Conservation (phyloP, 2,888 invertebrate species). For the Harpagoxenus sublaevis region DNA sequence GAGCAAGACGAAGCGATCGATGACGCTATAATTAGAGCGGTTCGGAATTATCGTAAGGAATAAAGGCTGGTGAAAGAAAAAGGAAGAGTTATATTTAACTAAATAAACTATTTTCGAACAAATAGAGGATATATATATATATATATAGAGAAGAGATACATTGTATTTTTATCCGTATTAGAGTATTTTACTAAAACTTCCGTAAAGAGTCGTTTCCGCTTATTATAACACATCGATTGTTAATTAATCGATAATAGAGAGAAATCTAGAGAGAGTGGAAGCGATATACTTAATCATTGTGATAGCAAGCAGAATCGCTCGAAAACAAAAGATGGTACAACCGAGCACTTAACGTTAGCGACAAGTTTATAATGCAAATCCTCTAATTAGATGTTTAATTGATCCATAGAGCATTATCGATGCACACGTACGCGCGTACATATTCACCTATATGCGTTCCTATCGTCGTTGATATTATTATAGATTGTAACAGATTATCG, state of each 20-base stretch:
- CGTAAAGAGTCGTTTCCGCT: conserved; percentile 26
- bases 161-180: conserved; percentile 78
- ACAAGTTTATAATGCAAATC: conserved; percentile 57
- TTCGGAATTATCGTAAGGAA: conserved; percentile 23
- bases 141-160: conserved; percentile 59
- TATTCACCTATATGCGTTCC: conserved; percentile 58
- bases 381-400: conserved; percentile 56
- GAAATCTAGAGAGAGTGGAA: background rate
- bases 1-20: conserved; percentile 61
- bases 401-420: conserved; percentile 16
- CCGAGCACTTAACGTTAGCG: conserved; percentile 57
- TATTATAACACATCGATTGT: conserved; percentile 15
- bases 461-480: conserved; percentile 75
- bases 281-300: conserved; percentile 73
- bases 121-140: conserved; percentile 31
- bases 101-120: conserved; percentile 64
- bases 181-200: conserved; percentile 79
- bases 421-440: conserved; percentile 69
- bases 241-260: conserved; percentile 36
- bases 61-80: conserved; percentile 43
- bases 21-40: conserved; percentile 32
- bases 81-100: conserved; percentile 39
- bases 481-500: conserved; percentile 78
- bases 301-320: conserved; percentile 78
- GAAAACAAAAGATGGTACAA: conserved; percentile 68